Conservation (phyloP, 2,797 vertebrate genomes). For the Caiman crocodilus region DNA sequence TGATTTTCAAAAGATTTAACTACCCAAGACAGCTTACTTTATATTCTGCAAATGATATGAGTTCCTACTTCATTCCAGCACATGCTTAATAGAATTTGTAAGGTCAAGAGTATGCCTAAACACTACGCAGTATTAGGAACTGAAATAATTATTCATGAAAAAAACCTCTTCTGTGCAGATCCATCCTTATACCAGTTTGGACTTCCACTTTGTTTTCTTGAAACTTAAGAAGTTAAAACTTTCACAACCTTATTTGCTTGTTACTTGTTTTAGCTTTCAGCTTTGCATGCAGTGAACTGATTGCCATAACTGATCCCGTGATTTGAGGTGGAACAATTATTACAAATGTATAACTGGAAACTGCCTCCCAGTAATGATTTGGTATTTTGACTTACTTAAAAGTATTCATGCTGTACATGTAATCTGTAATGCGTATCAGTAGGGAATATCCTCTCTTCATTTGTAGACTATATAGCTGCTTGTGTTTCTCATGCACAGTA, state of each 20-base stretch:
- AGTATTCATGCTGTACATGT: background rate
- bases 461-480: background rate
- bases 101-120: background rate
- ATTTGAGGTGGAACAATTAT: background rate
- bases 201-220: background rate
- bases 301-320: background rate
- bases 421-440: background rate
- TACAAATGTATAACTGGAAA: background rate
- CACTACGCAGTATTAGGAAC: slow-evolving; percentile 4
- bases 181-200: background rate
- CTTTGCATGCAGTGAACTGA: background rate
- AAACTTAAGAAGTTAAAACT: background rate
- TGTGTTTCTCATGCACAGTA: background rate
- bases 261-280: background rate
- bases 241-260: background rate
- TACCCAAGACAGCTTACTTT: background rate
- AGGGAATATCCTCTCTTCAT: background rate
- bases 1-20: background rate
- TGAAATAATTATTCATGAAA: fast-evolving
- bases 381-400: background rate
- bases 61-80: background rate
- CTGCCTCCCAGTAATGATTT: background rate
- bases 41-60: background rate
- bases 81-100: background rate
- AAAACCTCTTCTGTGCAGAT: background rate